Evolutionary conservation across 1,140 invertebrate species (phyloP), one percentile per base, ranked within the genome.

Genomic region (Danaus melanippus): DNA sequence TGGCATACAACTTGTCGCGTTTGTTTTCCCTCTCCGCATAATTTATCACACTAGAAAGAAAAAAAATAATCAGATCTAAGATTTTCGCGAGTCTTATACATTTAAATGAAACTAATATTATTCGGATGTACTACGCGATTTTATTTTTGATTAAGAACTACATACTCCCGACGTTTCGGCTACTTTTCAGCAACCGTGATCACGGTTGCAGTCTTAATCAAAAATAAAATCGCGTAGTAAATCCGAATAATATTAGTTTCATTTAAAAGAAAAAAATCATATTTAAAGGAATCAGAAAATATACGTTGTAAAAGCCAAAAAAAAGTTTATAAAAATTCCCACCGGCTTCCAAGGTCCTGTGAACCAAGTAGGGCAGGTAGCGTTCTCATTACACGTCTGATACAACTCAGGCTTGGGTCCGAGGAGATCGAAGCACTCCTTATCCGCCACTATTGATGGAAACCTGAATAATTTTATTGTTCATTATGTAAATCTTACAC

Each of bases 1-100:
- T 91, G 93, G 71, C 95, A 97, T 0, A 89, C 91, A 0, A 96
- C 92, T 64, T 90, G 89, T 39, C 94, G 89, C 0, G 84, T 90
- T 82, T 95, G 90, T 62, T 92, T 92, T 0, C 96, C 97, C 62
- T 93, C 90, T 0, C 95, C 97, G 76, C 97, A 98, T 9, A 97
- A 87, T 70, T 92, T 93, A 75, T 96, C 92, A 71, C 96, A 98
- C 92, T 97, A 47, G 12, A 65, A 63, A 10, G 5, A 43, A 9
- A 42, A 15, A 8, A 12, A 9, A 7, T 21, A n/a, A n/a, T n/a
- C n/a, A n/a, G n/a, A n/a, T n/a, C n/a, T n/a, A n/a, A n/a, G n/a
- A n/a, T n/a, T n/a, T n/a, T n/a, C n/a, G n/a, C n/a, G n/a, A n/a
- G n/a, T n/a, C n/a, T n/a, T n/a, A n/a, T n/a, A n/a, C n/a, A n/a